Evolutionary conservation across 2,888 invertebrate species (phyloP), one percentile per base, ranked within the genome.

Genomic region (Melieria omissa): DNA sequence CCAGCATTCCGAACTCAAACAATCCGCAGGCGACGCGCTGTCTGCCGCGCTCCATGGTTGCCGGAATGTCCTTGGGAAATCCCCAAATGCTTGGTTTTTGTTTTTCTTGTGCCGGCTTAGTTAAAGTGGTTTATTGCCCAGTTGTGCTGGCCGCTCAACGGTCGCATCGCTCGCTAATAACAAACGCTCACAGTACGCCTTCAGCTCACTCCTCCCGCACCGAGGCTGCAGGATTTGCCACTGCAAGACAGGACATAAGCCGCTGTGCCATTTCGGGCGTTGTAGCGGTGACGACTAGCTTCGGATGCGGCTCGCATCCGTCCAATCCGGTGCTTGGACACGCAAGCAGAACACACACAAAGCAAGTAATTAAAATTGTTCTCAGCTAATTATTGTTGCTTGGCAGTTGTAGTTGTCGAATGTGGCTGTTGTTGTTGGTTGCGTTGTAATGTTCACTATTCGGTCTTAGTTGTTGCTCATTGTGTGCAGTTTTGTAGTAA

Each of bases 151-250:
- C 46, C 8, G 55, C 46, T 52, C 45, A 69, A 69, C 61, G 63
- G 69, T 55, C 69, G 55, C 46, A 49, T 52, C 46, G 41, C 52
- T 81, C 46, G 41, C 52, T 81, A 81, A 80, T 80, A 82, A 77
- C 76, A 78, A 80, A 78, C 78, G 82, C 76, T 78, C 80, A 81
- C 79, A 77, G 75, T 78, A 81, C 80, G 81, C 82, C 81, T 78
- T 70, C 67, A 60, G 74, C 75, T 81, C 81, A 81, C 81, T 81
- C 81, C 81, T 81, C 79, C 79, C 46, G 74, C 75, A 77, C 75
- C 78, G 77, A 72, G 2, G 29, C 29, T 2, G 29, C 29, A 29
- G 29, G 29, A 29, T 29, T 29, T 29, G 29, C 29, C 29, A 29
- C 29, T 29, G 29, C 29, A 29, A 29, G 29, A 29, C 29, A 29